Base-by-base conservation (phyloP, 37 sponge, comb jelly and placozoan species). In the Dysidea cf. avara region DNA sequence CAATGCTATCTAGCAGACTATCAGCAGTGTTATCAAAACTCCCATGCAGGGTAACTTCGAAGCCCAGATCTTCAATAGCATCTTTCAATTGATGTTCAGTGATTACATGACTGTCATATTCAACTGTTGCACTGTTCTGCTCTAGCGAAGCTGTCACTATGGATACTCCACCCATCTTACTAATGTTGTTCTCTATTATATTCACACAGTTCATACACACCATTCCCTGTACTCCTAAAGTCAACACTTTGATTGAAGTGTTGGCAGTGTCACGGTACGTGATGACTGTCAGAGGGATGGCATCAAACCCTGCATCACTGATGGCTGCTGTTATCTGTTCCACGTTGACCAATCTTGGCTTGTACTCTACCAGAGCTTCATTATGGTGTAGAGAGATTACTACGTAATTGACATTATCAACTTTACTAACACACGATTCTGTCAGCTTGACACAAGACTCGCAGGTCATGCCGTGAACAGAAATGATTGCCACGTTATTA, bases 391-490 rank as follows among this genome's bases (percentile, higher is more conserved):
- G 79, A 17, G 75, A 82, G 18, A 91, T 88, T 12, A 31, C 78
- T 47, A 86, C 64, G 29, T 68, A 54, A 7, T 22, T 25, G 9
- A 83, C 85, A 1, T 67, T 66, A 3, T 53, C 39, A 20, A 59
- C 35, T 40, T 51, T 31, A n/a, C n/a, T n/a, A n/a, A 92, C 18
- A 0, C 85, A 81, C 47, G 49, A 59, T 64, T 94, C 86, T 51
- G 94, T 97, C 29, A 87, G 71, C 40, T 78, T 61, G 20, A 97
- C 99, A 75, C 99, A 97, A 2, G 92, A 80, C 36, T 85, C 63
- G 47, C 99, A 97, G 0, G 90, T 91, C 99, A 97, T 97, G n/a
- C 99, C 99, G 50, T 84, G 85, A 22, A 97, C 92, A 33, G 65
- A 36, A 22, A 79, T 9, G 25, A 88, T 49, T 2, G 48, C 55